Evolutionary conservation across 2,113 vertebrate species (phyloP), one percentile per base, ranked within the genome.

Genomic region (Rana temporaria): DNA sequence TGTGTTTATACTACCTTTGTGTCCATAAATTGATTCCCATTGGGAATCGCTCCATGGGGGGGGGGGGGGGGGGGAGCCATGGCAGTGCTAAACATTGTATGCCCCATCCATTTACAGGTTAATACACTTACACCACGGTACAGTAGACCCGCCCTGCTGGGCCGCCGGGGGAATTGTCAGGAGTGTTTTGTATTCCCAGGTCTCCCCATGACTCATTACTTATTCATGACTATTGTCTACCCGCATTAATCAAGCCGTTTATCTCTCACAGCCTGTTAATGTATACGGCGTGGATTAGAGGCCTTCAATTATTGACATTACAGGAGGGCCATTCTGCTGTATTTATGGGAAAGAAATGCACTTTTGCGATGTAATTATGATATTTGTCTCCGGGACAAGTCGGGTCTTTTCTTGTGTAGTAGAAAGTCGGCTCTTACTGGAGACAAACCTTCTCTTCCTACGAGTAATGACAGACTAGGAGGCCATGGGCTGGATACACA

Each of bases 161-260:
- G 26, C 68, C 3, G 19, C 19, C 19, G 34, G 6, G 62, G 56
- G 67, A 75, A 38, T 57, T 57, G 19, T 9, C 24, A 56, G 62
- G 64, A 68, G 52, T 34, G 20, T 69, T 65, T 76, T 78, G 55
- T 38, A 74, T 84, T 82, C 77, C 84, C 59, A 19, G 53, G 55
- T 32, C 17, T 32, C 72, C 15, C 26, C 42, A 12, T 18, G 12
- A 19, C 4, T 65, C 17, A 75, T 84, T 38, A 69, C 74, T 85
- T 83, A 83, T 67, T 79, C 19, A 83, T 84, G 38, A n/a, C 24
- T 12, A 55, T 79, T 63, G 38, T 78, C 38, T 82, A 38, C 64
- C 6, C 69, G 38, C 52, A 60, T 62, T 81, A 67, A 60, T 78
- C 68, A 56, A 64, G 63, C 8, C 2, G 6, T 63, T 71, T 65